These are phyloP conservation scores for Chaetophractus vellerosus DNA, from an alignment of 2,797 vertebrate genomes.

Conservation along the genomic window DNA sequence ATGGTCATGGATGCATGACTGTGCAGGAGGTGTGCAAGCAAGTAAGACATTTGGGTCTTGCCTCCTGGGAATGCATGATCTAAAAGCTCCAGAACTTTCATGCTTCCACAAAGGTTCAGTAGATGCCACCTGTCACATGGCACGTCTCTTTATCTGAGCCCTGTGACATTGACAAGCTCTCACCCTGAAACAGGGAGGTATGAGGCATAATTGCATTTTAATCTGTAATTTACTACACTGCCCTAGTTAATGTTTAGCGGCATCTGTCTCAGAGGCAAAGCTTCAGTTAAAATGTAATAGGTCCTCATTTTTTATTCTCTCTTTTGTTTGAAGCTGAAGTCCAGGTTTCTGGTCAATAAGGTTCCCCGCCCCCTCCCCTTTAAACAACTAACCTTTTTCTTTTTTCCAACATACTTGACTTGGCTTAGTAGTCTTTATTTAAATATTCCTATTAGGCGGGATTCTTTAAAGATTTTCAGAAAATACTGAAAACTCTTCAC, in stretches of 20 bases:
- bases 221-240: slow-evolving; percentile 85
- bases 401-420: neutral
- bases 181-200: slow-evolving; percentile 84
- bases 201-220: slow-evolving; percentile 86
- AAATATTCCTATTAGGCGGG: slow-evolving; percentile 13
- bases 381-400: slow-evolving; percentile 35
- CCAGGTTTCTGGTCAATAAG: slow-evolving; percentile 57
- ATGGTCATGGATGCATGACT: slow-evolving; percentile 74
- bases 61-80: slow-evolving; percentile 71
- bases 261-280: slow-evolving; percentile 87
- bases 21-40: slow-evolving; percentile 54
- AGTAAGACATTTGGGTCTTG: slow-evolving; percentile 57
- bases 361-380: neutral
- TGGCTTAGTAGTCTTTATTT: neutral
- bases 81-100: slow-evolving; percentile 72
- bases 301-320: slow-evolving; percentile 77
- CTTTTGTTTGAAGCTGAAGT: slow-evolving; percentile 79
- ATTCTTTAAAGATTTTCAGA: slow-evolving; percentile 35
- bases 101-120: slow-evolving; percentile 12
- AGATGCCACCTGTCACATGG: slow-evolving; percentile 64
- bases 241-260: slow-evolving; percentile 88
- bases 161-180: slow-evolving; percentile 85
- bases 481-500: neutral
- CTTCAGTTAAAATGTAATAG: slow-evolving; percentile 83
- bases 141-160: slow-evolving; percentile 77